Conservation (phyloP, 2,888 invertebrate species). For the Iphiclides podalirius region DNA sequence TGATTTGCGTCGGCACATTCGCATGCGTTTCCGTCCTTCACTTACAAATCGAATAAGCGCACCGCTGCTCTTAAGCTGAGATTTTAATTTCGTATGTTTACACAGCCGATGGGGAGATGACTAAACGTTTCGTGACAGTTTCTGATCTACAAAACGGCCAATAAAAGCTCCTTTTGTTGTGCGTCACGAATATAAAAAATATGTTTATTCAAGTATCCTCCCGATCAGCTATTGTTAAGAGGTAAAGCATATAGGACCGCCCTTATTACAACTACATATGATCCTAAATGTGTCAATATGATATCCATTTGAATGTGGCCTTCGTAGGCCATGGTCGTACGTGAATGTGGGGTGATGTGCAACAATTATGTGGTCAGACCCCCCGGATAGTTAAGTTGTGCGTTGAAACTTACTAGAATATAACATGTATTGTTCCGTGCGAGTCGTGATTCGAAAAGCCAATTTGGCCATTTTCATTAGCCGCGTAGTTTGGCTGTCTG, state of each 20-base stretch:
- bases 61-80: conserved; percentile 26
- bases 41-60: conserved; percentile 5
- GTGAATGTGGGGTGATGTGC: conserved; percentile 46
- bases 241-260: conserved; percentile 21
- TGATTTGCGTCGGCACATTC: neutral
- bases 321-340: conserved; percentile 44
- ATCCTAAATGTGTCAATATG: conserved; percentile 29
- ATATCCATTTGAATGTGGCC: conserved; percentile 31
- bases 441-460: conserved; percentile 10
- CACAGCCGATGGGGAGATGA: conserved; percentile 63
- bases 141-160: conserved; percentile 70
- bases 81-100: conserved; percentile 51
- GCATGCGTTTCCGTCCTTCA: neutral
- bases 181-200: conserved; percentile 55
- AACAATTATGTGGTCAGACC: conserved; percentile 48
- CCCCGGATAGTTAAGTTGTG: conserved; percentile 37
- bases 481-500: no score
- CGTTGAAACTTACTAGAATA: neutral
- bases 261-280: conserved; percentile 30
- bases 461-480: no score
- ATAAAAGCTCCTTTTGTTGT: conserved; percentile 65
- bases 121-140: conserved; percentile 65
- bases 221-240: conserved; percentile 25
- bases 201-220: conserved; percentile 46
- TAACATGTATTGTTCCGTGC: conserved; percentile 7